Evolutionary conservation across 2,113 vertebrate genomes (phyloP).

Genomic region (Chauna torquata): DNA sequence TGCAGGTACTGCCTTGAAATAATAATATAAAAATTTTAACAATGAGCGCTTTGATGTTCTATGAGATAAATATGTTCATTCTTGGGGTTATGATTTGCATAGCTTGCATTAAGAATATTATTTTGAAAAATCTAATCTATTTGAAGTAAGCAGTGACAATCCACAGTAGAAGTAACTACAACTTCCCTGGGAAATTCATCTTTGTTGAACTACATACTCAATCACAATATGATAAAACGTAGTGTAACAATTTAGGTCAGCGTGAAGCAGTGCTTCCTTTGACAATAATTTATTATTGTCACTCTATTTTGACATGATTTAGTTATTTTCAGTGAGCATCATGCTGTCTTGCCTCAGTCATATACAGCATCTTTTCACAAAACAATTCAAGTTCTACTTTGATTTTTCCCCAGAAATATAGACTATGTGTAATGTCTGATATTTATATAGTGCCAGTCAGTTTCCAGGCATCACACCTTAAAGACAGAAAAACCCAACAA

Average conservation of each 20-base stretch:
- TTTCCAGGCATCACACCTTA: background rate
- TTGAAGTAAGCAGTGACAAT: background rate
- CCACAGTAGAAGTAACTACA: background rate
- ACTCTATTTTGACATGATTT: background rate
- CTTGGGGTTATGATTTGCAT: background rate
- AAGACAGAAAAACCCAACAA: background rate
- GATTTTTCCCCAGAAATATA: background rate
- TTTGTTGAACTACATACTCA: background rate
- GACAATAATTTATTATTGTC: background rate
- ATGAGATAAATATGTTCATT: background rate
- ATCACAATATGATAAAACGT: background rate
- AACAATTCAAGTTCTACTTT: background rate
- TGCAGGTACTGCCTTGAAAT: background rate
- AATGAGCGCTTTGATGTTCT: background rate
- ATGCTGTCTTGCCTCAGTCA: background rate
- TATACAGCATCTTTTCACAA: background rate
- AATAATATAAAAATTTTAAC: background rate
- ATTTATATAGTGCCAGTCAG: background rate
- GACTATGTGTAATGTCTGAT: background rate
- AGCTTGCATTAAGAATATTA: background rate
- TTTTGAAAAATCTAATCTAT: background rate
- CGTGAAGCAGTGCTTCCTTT: background rate
- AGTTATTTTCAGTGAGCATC: background rate
- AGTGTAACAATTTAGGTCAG: background rate
- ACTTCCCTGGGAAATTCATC: background rate